phyloP scores from a whole-genome alignment of 2,797 vertebrate species.

The Gallinago solitaria region DNA sequence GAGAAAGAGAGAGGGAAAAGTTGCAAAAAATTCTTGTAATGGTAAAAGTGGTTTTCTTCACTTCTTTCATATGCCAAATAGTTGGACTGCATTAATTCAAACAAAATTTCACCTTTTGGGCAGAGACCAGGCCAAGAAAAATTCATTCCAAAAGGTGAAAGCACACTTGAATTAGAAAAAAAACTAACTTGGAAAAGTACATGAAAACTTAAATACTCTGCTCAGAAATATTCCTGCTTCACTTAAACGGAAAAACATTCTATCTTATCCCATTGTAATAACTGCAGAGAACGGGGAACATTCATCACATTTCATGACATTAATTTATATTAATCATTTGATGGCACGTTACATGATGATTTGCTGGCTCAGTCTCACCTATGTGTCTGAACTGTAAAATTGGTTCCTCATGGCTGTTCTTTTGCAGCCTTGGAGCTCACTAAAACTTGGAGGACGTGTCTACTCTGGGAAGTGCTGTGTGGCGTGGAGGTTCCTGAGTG shows the following conservation, averaged over 20 bases:
- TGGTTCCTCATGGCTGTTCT: background rate
- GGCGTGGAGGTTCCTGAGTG: background rate
- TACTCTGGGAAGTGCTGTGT: background rate
- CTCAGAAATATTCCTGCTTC: background rate
- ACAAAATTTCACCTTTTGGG: background rate
- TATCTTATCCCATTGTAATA: background rate
- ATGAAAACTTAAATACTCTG: background rate
- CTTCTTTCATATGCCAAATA: constrained; percentile 27
- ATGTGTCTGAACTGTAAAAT: constrained; percentile 26
- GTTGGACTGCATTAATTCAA: constrained; percentile 25
- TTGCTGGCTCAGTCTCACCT: constrained; percentile 31
- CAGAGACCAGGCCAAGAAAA: background rate
- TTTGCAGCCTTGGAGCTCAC: background rate
- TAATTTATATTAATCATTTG: constrained; percentile 50
- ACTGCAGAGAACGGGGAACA: background rate
- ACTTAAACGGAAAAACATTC: background rate
- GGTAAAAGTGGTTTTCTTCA: constrained; percentile 26
- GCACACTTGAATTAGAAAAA: background rate
- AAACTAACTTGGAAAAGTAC: background rate
- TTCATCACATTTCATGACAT: background rate
- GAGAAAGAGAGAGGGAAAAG: background rate
- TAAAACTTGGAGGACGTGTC: background rate
- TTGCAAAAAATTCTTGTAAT: background rate
- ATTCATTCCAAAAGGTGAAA: background rate
- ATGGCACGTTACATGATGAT: background rate